These are phyloP conservation scores for Gandaritis pyraliata DNA, from an alignment of 2,888 invertebrate species.

Conservation along the genomic window DNA sequence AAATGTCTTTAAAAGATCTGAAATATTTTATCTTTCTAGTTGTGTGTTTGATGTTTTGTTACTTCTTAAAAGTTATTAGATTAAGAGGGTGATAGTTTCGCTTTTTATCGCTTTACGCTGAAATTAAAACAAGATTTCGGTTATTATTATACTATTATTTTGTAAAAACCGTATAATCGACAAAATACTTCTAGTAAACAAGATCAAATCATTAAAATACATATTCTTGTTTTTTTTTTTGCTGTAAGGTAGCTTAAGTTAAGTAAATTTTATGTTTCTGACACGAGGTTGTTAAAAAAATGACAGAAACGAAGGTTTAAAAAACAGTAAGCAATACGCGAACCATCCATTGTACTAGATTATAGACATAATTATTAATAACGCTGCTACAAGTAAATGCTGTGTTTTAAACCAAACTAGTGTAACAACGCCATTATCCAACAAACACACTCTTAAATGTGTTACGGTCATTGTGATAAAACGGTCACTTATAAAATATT, in stretches of 20 bases:
- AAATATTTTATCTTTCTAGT: conserved; percentile 41
- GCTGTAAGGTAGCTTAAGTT: conserved; percentile 16
- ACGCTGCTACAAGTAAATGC: not conserved
- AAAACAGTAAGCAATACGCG: conserved; percentile 22
- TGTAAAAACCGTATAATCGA: too few relatives aligned
- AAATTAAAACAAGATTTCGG: conserved; percentile 1
- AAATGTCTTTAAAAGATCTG: conserved; percentile 60
- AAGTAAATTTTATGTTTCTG: conserved; percentile 35
- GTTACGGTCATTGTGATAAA: conserved; percentile 21
- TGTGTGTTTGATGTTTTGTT: conserved; percentile 41
- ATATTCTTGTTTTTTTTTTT: conserved; percentile 7
- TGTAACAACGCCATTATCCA: not conserved
- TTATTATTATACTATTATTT: too few relatives aligned
- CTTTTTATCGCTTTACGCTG: conserved; percentile 26
- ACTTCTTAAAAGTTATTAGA: conserved; percentile 43
- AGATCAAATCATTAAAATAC: not conserved
- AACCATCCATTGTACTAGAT: conserved; percentile 19
- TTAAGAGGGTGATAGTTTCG: conserved; percentile 49
- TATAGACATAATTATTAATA: not conserved
- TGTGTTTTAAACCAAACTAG: conserved; percentile 1
- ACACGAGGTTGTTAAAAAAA: conserved; percentile 41
- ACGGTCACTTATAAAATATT: conserved; percentile 18
- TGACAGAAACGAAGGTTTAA: conserved; percentile 30
- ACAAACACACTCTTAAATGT: not conserved
- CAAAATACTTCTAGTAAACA: not conserved